Conservation (phyloP, 2,113 vertebrate species). For the Poicephalus meyeri region DNA sequence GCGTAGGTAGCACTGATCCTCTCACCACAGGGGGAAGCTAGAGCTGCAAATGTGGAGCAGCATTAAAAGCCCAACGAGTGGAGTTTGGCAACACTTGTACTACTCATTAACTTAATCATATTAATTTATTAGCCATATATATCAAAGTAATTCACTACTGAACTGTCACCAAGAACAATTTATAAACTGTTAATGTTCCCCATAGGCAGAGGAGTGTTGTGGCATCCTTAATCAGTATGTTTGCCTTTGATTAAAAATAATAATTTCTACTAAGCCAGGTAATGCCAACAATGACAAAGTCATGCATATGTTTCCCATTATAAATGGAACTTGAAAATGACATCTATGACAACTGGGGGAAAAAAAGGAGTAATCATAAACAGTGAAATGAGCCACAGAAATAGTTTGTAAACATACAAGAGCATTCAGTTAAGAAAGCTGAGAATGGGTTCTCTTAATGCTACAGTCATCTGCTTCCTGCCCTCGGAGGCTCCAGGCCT, state of each 20-base stretch:
- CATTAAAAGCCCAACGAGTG: constrained; percentile 48
- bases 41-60: constrained; percentile 61
- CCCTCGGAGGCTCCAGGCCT: neutral
- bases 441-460: neutral
- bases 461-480: neutral
- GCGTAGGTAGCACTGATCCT: constrained; percentile 76
- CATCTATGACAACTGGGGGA: neutral
- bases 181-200: constrained; percentile 60
- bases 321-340: constrained; percentile 34
- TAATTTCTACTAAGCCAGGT: constrained; percentile 44
- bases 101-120: constrained; percentile 79
- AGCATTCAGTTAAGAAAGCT: neutral
- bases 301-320: constrained; percentile 57
- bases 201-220: constrained; percentile 23
- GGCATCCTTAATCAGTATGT: constrained; percentile 23
- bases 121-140: constrained; percentile 78
- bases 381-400: constrained; percentile 43
- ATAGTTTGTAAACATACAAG: neutral
- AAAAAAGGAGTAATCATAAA: neutral
- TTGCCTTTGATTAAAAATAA: constrained; percentile 43
- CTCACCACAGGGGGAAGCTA: constrained; percentile 72
- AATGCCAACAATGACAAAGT: constrained; percentile 46
- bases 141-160: constrained; percentile 74
- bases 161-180: constrained; percentile 70
- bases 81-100: constrained; percentile 72